These are phyloP conservation scores for Macrotrachela quadricornifera DNA, from an alignment of 1,140 invertebrate species.

Conservation along the genomic window DNA sequence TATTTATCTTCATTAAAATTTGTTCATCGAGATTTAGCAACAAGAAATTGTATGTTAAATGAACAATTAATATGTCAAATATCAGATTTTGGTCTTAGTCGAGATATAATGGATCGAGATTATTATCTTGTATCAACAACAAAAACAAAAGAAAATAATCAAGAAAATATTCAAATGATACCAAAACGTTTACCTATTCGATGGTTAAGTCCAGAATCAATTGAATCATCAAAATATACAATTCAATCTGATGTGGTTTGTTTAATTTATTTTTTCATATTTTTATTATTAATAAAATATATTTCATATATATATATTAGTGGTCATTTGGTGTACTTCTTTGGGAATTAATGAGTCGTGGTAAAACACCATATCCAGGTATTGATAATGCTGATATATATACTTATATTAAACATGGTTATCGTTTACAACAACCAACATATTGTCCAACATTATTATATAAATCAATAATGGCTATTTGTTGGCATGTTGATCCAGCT, in stretches of 20 bases:
- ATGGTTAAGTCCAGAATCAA: slow-evolving; percentile 87
- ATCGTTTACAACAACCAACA: slow-evolving; percentile 69
- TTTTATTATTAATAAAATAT: no score
- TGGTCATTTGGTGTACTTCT: slow-evolving; percentile 94
- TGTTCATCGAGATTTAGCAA: slow-evolving; percentile 39
- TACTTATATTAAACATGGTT: slow-evolving; percentile 73
- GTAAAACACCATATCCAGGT: slow-evolving; percentile 74
- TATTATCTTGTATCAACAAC: no score
- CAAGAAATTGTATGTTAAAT: slow-evolving; percentile 79
- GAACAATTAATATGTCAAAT: slow-evolving; percentile 72
- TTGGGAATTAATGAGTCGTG: slow-evolving; percentile 93
- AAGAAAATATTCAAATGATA: slow-evolving; percentile 60
- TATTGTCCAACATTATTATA: slow-evolving; percentile 73
- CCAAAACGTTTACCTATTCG: slow-evolving; percentile 36
- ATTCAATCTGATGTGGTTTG: slow-evolving; percentile 67
- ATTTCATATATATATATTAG: no score
- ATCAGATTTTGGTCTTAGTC: slow-evolving; percentile 38
- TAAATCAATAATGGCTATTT: slow-evolving; percentile 69
- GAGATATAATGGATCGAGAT: no score
- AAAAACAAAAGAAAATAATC: slow-evolving; percentile 6
- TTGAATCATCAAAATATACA: slow-evolving; percentile 81
- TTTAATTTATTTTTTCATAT: no score
- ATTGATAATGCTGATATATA: slow-evolving; percentile 92
- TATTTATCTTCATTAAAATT: slow-evolving; percentile 33
- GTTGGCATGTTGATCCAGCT: slow-evolving; percentile 77